Base-by-base conservation (phyloP, 2,888 invertebrate species). In the Hydropsyche betteni region DNA sequence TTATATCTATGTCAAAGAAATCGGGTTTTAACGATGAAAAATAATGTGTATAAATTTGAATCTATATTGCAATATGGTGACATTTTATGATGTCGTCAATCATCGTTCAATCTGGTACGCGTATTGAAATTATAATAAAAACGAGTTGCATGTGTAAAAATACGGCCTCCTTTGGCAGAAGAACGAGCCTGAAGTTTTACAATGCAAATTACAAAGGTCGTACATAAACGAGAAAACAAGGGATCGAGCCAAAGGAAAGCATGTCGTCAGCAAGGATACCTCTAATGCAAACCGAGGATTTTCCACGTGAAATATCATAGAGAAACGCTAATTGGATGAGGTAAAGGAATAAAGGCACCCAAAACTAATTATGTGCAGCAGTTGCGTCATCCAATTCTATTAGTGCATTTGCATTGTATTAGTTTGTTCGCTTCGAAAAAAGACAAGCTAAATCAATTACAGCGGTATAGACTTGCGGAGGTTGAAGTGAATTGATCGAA, bases 121-220 rank as follows among this genome's bases (percentile, higher is more conserved):
- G 10, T 4, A 44, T 44, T 44, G 10, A 44, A 44, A 44, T 44
- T 44, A 44, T 44, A 8, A 44, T 44, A 44, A 10, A 44, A 44
- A 44, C 10, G 44, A 44, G 10, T 44, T 44, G 44, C 10, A 44
- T 44, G 44, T 44, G 3, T 44, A 44, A 44, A 44, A 44, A 44
- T 8, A 2, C 24, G 16, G 24, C 24, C 24, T 58, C 58, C 16
- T 58, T 58, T 58, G 24, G 8, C 8, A 14, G 58, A 14, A 24
- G 58, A 58, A 58, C 58, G 16, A 58, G 58, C 8, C 24, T 14
- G 14, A 14, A 16, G 53, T 8, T 24, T 24, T 8, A 24, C 16
- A 58, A 58, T 58, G 58, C 24, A 58, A 58, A 58, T 58, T 58
- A 16, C 58, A 58, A 58, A 58, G 58, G 58, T 58, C 58, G 8